Base-by-base conservation (phyloP, 2,797 vertebrate genomes). In the Gallirallus australis region DNA sequence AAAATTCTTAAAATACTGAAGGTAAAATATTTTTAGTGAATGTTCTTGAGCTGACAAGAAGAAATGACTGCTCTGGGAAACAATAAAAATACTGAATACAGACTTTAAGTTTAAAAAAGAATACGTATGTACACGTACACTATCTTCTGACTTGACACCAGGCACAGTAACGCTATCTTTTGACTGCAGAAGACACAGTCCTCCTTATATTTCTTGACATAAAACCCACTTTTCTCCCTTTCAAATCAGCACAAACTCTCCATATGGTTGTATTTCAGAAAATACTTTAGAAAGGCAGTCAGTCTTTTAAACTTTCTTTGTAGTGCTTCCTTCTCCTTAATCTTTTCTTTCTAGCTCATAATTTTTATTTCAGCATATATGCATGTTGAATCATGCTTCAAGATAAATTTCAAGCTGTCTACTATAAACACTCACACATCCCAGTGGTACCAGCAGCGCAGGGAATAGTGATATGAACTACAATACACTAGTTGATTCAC, bases 161-260 rank as follows among this genome's bases (percentile, higher is more conserved):
- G 37, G 24, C 33, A 89, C 17, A 53, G 53, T 23, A 71, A 61
- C 18, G 16, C 48, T 81, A 45, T 64, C 82, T 87, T 92, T 88
- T 81, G n/a, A 68, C 31, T 75, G 18, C 12, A 23, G 35, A 86
- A 54, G 45, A 87, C 40, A 70, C 11, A 42, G 57, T 39, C 78
- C 7, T 88, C 50, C 45, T 89, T 91, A 61, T 33, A 47, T 65
- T 72, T 66, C 57, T 86, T 86, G 63, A 72, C 35, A 78, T 37
- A 87, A 89, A 90, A 83, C 25, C 76, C 59, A 42, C 37, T 91
- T 91, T 79, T 78, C 65, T 92, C 86, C 30, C 61, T 71, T 92
- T 86, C 66, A 85, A 84, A 71, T 30, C 35, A 72, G 47, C 61
- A 89, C 40, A 89, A 28, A 79, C 40, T 66, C 42, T 79, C 65